Evolutionary conservation across 2,888 invertebrate genomes (phyloP).

Genomic region (Hedya salicella): DNA sequence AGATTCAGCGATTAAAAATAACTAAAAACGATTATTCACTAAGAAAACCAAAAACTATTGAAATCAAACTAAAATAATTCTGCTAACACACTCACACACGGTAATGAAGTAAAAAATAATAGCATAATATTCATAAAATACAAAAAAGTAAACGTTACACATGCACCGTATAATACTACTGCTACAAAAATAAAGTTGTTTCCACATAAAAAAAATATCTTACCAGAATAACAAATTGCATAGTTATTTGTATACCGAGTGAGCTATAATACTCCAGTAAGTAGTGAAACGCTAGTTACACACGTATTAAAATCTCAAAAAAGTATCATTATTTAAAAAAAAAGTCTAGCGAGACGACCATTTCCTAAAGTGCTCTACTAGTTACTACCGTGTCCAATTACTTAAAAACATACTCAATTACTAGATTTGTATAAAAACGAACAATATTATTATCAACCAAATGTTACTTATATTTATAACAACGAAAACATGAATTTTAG

Average conservation of each 20-base stretch:
- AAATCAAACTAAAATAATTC: slow-evolving; percentile 84
- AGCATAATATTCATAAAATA: slow-evolving; percentile 80
- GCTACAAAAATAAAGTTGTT: slow-evolving; percentile 81
- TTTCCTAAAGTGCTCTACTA: slow-evolving; percentile 79
- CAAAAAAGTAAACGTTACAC: slow-evolving; percentile 77
- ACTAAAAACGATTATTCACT: slow-evolving; percentile 82
- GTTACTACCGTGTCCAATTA: slow-evolving; percentile 81
- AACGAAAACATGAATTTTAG: slow-evolving; percentile 70
- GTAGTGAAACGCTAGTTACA: slow-evolving; percentile 61
- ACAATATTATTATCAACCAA: slow-evolving; percentile 80
- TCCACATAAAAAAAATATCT: slow-evolving; percentile 82
- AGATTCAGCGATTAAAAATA: slow-evolving; percentile 78
- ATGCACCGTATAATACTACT: slow-evolving; percentile 82
- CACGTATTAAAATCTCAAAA: slow-evolving; percentile 74
- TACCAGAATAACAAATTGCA: slow-evolving; percentile 83
- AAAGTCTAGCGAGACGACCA: slow-evolving; percentile 81
- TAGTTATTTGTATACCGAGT: slow-evolving; percentile 79
- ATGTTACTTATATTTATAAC: slow-evolving; percentile 74
- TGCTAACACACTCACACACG: slow-evolving; percentile 84
- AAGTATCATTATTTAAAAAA: slow-evolving; percentile 62
- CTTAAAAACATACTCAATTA: slow-evolving; percentile 66
- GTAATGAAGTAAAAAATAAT: slow-evolving; percentile 78
- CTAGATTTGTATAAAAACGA: slow-evolving; percentile 79
- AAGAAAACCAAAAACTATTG: slow-evolving; percentile 78
- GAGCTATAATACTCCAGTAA: slow-evolving; percentile 79